phyloP scores from a whole-genome alignment of 2,113 vertebrate species.

The Myotis yumanensis region DNA sequence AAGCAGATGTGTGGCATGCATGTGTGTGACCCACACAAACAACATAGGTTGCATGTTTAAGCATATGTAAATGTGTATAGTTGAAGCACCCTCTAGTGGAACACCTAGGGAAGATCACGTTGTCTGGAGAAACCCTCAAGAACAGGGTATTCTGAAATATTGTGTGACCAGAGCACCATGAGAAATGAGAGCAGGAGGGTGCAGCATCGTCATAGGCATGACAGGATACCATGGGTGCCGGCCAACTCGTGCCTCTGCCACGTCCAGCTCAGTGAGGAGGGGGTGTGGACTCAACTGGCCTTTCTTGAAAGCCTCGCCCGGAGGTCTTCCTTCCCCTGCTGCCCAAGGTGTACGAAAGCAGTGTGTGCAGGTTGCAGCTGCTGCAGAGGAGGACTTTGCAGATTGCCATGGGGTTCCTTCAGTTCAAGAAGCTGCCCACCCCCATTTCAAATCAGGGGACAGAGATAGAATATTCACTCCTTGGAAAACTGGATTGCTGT shows the following conservation, averaged over 20 bases:
- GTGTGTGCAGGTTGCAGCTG: not conserved
- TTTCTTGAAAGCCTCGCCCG: not conserved
- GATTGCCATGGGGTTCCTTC: not conserved
- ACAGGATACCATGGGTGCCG: accelerated
- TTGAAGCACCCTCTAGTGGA: slow-evolving; percentile 89
- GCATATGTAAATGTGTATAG: slow-evolving; percentile 82
- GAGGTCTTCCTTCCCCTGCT: not conserved
- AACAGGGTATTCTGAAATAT: not conserved
- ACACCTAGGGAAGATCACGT: slow-evolving; percentile 63
- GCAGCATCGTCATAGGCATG: not conserved
- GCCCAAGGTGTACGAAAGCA: not conserved
- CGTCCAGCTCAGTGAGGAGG: not conserved
- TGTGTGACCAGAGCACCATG: not conserved
- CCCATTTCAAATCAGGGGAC: not conserved
- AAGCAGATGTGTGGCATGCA: not conserved
- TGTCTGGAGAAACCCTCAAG: slow-evolving; percentile 33
- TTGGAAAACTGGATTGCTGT: not conserved
- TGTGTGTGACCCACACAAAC: not conserved
- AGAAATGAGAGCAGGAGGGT: not conserved
- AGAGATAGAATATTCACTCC: not conserved
- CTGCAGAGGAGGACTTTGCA: not conserved
- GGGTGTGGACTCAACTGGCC: not conserved
- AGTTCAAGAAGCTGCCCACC: not conserved
- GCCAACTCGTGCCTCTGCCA: not conserved
- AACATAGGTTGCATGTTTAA: not conserved